These are phyloP conservation scores for Urechis unicinctus DNA, from an alignment of 2,888 invertebrate species.

Conservation along the genomic window DNA sequence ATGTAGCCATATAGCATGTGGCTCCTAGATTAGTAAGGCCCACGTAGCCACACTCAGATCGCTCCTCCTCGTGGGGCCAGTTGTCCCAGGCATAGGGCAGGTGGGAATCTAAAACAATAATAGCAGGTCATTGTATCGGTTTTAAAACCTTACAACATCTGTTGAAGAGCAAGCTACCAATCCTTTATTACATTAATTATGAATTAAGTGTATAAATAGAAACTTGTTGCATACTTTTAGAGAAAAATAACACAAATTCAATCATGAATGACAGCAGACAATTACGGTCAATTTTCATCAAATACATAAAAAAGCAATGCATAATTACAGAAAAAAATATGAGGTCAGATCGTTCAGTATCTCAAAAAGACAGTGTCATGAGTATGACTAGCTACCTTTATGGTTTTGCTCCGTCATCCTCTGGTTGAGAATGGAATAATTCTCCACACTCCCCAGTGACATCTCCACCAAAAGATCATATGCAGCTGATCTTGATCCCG, in stretches of 20 bases:
- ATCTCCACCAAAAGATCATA: slow-evolving; percentile 86
- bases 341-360: too few relatives aligned
- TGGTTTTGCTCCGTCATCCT: slow-evolving; percentile 76
- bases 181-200: not conserved
- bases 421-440: slow-evolving; percentile 76
- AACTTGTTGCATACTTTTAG: too few relatives aligned
- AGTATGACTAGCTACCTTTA: too few relatives aligned
- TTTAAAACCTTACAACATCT: not conserved
- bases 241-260: too few relatives aligned
- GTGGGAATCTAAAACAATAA: slow-evolving; percentile 54
- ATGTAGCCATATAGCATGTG: slow-evolving; percentile 95
- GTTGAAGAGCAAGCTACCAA: not conserved
- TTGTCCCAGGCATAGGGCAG: slow-evolving; percentile 93
- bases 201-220: not conserved
- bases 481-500: slow-evolving; percentile 77
- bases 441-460: slow-evolving; percentile 75
- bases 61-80: slow-evolving; percentile 93
- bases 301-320: too few relatives aligned
- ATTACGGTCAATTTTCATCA: too few relatives aligned
- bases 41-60: slow-evolving; percentile 89
- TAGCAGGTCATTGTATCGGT: not conserved
- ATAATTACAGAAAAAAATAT: too few relatives aligned
- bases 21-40: slow-evolving; percentile 91
- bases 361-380: too few relatives aligned
- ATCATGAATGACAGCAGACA: too few relatives aligned